These are phyloP conservation scores for Hirundo rustica DNA, from an alignment of 2,797 vertebrate species.

Conservation along the genomic window DNA sequence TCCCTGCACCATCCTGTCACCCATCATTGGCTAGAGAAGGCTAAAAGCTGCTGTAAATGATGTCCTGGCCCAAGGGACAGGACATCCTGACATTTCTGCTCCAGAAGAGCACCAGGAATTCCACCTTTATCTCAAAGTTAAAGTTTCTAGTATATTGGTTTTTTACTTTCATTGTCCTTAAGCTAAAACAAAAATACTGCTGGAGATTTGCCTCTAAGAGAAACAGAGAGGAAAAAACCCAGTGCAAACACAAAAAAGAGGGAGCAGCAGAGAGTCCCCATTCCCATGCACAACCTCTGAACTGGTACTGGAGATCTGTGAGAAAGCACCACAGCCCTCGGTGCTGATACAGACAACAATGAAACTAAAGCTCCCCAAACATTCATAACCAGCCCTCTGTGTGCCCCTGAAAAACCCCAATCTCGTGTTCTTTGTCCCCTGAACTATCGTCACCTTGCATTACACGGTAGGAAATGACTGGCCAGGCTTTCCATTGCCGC, in stretches of 20 bases:
- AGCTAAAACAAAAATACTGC: background rate
- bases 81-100: too few species aligned
- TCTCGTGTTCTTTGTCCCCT: constrained; percentile 24
- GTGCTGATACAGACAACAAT: background rate
- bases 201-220: background rate
- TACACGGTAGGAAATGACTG: constrained; percentile 39
- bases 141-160: background rate
- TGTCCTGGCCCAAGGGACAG: background rate
- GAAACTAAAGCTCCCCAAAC: background rate
- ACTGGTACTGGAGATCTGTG: background rate
- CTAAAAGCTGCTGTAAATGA: background rate
- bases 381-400: constrained; percentile 23
- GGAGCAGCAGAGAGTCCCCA: background rate
- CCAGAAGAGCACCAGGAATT: background rate
- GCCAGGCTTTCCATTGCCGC: constrained; percentile 26
- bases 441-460: constrained; percentile 53
- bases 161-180: background rate
- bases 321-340: rapidly evolving
- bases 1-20: background rate
- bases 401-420: background rate
- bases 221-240: background rate
- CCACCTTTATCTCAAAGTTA: background rate
- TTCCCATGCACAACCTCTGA: background rate
- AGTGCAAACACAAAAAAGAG: background rate
- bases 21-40: background rate